Evolutionary conservation across 2,888 invertebrate genomes (phyloP).

Genomic region (Rhagium mordax): DNA sequence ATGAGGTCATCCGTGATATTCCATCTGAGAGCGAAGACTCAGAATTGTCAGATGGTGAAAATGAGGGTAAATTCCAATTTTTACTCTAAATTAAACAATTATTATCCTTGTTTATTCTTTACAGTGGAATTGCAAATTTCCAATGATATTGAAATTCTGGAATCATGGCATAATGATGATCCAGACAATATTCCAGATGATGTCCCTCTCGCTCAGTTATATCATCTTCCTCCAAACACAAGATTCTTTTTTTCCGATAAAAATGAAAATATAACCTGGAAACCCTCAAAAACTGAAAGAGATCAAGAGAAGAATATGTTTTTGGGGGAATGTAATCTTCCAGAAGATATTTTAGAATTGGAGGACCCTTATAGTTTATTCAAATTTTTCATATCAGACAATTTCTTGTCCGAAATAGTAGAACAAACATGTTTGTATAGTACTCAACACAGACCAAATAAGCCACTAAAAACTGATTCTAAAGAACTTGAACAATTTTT

Average conservation of each 20-base stretch:
- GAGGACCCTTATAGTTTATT: slow-evolving; percentile 25
- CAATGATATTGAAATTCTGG: slow-evolving; percentile 13
- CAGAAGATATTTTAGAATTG: slow-evolving; percentile 13
- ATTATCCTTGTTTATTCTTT: slow-evolving; percentile 17
- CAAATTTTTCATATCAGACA: slow-evolving; percentile 31
- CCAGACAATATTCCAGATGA: no score
- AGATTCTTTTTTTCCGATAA: no score
- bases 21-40: slow-evolving; percentile 30
- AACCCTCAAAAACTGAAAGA: slow-evolving; percentile 21
- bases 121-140: slow-evolving; percentile 25
- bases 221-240: slow-evolving; percentile 27
- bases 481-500: slow-evolving; percentile 33
- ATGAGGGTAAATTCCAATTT: no score
- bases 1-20: slow-evolving; percentile 21
- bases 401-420: slow-evolving; percentile 10
- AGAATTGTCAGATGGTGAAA: slow-evolving; percentile 25
- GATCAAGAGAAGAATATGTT: slow-evolving; percentile 19
- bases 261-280: no score
- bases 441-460: slow-evolving; percentile 25
- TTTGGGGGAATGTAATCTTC: slow-evolving; percentile 17
- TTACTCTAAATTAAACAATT: no score
- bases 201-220: no score
- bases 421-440: slow-evolving; percentile 31
- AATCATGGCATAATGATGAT: no score
- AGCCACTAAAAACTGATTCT: slow-evolving; percentile 9